Conservation (phyloP, 1,140 invertebrate species). For the Musca vetustissima region DNA sequence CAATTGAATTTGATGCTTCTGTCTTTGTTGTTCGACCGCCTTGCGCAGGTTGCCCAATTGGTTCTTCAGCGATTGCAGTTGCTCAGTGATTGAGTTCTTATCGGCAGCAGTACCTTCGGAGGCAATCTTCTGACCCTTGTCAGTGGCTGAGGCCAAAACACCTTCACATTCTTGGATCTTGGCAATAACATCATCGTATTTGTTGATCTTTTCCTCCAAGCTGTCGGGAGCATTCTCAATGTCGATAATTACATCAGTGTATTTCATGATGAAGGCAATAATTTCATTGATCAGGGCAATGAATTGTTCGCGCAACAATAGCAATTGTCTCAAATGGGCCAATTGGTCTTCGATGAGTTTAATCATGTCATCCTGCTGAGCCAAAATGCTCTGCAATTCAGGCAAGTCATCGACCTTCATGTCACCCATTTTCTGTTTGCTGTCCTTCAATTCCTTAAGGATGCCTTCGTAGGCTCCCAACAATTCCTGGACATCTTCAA, state of each 20-base stretch:
- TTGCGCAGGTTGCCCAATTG: constrained; percentile 77
- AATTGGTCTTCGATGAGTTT: constrained; percentile 82
- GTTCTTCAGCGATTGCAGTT: constrained; percentile 83
- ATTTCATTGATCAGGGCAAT: constrained; percentile 84
- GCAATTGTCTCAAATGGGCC: constrained; percentile 71
- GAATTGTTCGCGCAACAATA: constrained; percentile 84
- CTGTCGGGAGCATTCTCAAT: constrained; percentile 80
- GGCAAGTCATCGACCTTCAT: constrained; percentile 72
- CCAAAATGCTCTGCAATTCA: constrained; percentile 75
- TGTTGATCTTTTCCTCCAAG: constrained; percentile 83
- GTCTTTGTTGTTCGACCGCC: constrained; percentile 79
- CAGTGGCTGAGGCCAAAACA: constrained; percentile 78
- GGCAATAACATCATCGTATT: constrained; percentile 80
- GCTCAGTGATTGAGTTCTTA: constrained; percentile 82
- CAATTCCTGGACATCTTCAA: constrained; percentile 81
- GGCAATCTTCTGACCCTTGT: constrained; percentile 90
- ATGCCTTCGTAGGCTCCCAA: constrained; percentile 78
- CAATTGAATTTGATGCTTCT: constrained; percentile 84
- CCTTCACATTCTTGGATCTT: constrained; percentile 89
- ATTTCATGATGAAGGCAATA: constrained; percentile 81
- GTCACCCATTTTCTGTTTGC: constrained; percentile 77
- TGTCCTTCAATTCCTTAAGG: constrained; percentile 75
- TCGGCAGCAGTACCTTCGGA: constrained; percentile 84
- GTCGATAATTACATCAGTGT: constrained; percentile 80
- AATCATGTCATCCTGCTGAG: constrained; percentile 82